These are phyloP conservation scores for Andrena minutula DNA, from an alignment of 2,888 invertebrate genomes.

Conservation along the genomic window DNA sequence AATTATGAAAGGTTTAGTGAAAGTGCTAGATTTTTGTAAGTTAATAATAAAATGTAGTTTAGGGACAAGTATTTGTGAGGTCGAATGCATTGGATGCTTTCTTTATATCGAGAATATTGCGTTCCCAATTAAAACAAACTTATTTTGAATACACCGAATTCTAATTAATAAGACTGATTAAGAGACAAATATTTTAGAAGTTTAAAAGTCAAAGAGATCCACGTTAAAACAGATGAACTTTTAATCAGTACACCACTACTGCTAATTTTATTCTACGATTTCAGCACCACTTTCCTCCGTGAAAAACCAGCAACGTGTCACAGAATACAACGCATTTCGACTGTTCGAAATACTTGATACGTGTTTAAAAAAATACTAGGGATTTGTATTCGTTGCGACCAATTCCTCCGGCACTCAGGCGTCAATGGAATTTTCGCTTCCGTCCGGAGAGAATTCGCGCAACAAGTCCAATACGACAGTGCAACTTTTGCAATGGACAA, in stretches of 20 bases:
- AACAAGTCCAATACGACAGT: background rate
- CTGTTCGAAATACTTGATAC: too few species aligned
- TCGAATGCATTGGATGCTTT: too few species aligned
- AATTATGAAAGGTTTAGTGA: too few species aligned
- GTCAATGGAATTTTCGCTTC: conserved; percentile 4
- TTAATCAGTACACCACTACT: background rate
- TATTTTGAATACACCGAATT: too few species aligned
- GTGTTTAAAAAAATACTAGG: background rate
- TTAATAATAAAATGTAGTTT: too few species aligned
- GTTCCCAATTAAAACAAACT: too few species aligned
- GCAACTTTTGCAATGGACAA: background rate
- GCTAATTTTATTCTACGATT: background rate
- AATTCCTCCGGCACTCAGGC: conserved; percentile 8
- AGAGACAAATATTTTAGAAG: too few species aligned
- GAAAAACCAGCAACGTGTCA: background rate
- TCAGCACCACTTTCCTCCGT: background rate
- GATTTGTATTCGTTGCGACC: background rate
- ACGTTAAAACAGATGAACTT: background rate
- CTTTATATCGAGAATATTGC: too few species aligned
- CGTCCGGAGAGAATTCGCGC: background rate
- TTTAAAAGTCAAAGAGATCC: background rate
- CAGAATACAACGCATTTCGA: background rate
- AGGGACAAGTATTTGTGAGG: too few species aligned
- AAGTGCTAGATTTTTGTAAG: too few species aligned
- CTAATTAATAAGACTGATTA: too few species aligned